Percentiles rank a stretch among this genome's conserved stretches.
Evolutionary conservation across 2,797 vertebrate genomes (phyloP).

Genomic region (Telmatherina bonti): DNA sequence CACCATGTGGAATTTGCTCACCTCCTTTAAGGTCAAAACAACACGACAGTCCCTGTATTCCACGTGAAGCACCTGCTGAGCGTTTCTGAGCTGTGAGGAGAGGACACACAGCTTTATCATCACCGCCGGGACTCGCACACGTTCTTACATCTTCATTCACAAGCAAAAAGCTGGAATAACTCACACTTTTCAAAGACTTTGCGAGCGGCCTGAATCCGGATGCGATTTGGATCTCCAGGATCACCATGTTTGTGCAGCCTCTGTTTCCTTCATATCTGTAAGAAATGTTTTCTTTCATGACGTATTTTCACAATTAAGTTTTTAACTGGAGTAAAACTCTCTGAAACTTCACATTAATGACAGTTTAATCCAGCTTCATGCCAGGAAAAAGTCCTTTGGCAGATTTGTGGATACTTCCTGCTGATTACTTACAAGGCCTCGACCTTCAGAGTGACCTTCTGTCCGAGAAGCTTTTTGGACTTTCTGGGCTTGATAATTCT

Average conservation of each 20-base stretch:
- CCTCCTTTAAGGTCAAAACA: too few relatives aligned
- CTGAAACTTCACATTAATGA: neutral
- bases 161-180: neutral
- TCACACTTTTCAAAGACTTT: slow-evolving; percentile 59
- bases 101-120: neutral
- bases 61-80: slow-evolving; percentile 52
- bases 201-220: slow-evolving; percentile 70
- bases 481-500: neutral
- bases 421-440: slow-evolving; percentile 18
- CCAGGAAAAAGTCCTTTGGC: neutral
- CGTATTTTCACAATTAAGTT: neutral
- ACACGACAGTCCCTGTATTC: slow-evolving; percentile 28
- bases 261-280: slow-evolving; percentile 68
- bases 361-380: neutral
- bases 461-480: neutral
- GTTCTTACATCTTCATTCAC: too few relatives aligned
- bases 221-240: slow-evolving; percentile 76
- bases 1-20: too few relatives aligned
- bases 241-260: slow-evolving; percentile 71
- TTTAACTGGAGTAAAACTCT: neutral
- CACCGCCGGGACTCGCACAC: neutral
- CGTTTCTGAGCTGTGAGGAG: slow-evolving; percentile 43
- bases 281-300: neutral
- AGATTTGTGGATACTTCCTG: neutral
- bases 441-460: slow-evolving; percentile 44